Evolutionary conservation across 2,888 invertebrate genomes (phyloP).

Genomic region (Trichogramma dendrolimi): DNA sequence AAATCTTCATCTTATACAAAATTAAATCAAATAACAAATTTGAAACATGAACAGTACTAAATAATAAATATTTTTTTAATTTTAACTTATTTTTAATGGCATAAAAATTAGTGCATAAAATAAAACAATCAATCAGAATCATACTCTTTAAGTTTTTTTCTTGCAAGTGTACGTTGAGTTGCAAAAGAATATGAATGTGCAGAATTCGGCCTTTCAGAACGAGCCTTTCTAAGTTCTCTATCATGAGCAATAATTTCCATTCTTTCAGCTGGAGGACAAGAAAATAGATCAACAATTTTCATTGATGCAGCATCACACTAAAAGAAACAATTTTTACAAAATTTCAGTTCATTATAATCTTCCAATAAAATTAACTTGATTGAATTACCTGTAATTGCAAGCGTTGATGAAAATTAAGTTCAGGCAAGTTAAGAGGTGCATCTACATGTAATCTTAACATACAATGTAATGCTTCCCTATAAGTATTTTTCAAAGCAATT

Average conservation of each 20-base stretch:
- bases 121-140: slow-evolving; percentile 36
- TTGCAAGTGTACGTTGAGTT: slow-evolving; percentile 48
- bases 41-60: slow-evolving; percentile 6
- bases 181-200: slow-evolving; percentile 49
- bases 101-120: no score
- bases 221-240: slow-evolving; percentile 50
- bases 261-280: slow-evolving; percentile 60
- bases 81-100: slow-evolving; percentile 4
- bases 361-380: slow-evolving; percentile 5
- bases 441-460: slow-evolving; percentile 71
- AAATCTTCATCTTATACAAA: slow-evolving; percentile 11
- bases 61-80: background rate
- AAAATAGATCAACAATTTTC: slow-evolving; percentile 54
- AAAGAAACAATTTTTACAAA: slow-evolving; percentile 12
- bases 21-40: slow-evolving; percentile 20
- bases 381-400: slow-evolving; percentile 67
- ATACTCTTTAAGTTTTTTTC: slow-evolving; percentile 49
- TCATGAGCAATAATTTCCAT: slow-evolving; percentile 66
- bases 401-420: slow-evolving; percentile 68
- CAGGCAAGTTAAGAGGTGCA: slow-evolving; percentile 52
- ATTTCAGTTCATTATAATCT: slow-evolving; percentile 19
- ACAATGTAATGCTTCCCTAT: slow-evolving; percentile 73
- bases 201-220: slow-evolving; percentile 45
- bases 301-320: slow-evolving; percentile 50
- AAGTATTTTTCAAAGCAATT: slow-evolving; percentile 72